A percentile compares a stretch with the other conserved stretches of the same genome.
Conservation (phyloP, 2,797 vertebrate genomes). For the Halcyon smyrnensis region DNA sequence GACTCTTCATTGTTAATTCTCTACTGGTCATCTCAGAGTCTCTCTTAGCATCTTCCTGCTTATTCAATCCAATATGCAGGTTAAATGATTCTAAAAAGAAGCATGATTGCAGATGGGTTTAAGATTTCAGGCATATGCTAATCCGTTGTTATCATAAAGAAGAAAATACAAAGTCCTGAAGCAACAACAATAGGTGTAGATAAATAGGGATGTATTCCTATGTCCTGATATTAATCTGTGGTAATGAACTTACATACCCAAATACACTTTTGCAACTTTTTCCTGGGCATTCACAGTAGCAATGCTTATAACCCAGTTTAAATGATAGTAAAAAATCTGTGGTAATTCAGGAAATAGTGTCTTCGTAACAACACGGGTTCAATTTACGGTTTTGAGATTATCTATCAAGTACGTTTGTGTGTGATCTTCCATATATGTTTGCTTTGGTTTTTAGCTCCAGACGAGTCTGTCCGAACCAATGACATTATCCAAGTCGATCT, state of each 20-base stretch:
- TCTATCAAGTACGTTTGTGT: background rate
- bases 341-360: background rate
- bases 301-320: background rate
- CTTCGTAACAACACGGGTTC: background rate
- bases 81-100: background rate
- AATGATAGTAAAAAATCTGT: background rate
- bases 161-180: background rate
- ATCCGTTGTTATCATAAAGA: background rate
- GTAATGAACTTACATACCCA: background rate
- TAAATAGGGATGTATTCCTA: background rate
- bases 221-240: background rate
- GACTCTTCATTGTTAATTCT: background rate
- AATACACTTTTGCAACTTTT: background rate
- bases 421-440: slow-evolving; percentile 6
- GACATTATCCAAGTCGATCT: slow-evolving; percentile 94
- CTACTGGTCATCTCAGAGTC: background rate
- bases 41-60: background rate
- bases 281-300: background rate
- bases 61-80: background rate
- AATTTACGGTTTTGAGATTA: background rate
- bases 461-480: slow-evolving; percentile 87
- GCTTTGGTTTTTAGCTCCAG: slow-evolving; percentile 86
- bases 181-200: background rate
- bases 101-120: background rate
- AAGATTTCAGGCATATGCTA: background rate